phyloP scores from a whole-genome alignment of 2,113 vertebrate genomes.

The Prolemur simus region DNA sequence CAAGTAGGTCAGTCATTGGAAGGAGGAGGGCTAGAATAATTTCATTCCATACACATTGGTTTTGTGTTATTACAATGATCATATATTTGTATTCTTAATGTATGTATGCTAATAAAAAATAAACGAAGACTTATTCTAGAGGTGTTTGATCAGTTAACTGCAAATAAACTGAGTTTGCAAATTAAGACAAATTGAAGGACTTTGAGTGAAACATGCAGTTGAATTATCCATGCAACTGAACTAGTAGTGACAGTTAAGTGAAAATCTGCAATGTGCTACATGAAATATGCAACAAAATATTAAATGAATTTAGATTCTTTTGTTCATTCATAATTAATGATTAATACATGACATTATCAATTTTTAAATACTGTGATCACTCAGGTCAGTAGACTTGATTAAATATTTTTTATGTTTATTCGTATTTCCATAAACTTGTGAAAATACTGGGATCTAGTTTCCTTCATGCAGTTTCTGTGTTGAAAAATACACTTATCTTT shows the following conservation, averaged over 20 bases:
- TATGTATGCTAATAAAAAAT: background rate
- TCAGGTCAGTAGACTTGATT: background rate
- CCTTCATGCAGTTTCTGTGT: background rate
- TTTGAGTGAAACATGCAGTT: background rate
- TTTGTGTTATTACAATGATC: background rate
- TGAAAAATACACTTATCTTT: constrained; percentile 54
- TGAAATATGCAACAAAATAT: background rate
- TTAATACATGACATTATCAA: background rate
- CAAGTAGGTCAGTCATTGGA: background rate
- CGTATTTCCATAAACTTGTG: constrained; percentile 26
- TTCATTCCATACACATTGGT: background rate
- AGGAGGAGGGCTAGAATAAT: background rate
- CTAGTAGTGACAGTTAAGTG: background rate
- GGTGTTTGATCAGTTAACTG: background rate
- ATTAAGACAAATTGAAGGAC: background rate
- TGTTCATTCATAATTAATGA: background rate
- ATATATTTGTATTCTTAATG: background rate
- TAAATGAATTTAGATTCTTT: background rate
- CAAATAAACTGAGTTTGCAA: background rate
- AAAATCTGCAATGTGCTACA: background rate
- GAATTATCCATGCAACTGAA: background rate
- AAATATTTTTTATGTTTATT: background rate
- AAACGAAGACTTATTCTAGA: background rate
- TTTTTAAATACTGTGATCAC: background rate
- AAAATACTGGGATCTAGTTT: background rate